Evolutionary conservation across 2,797 vertebrate genomes (phyloP).

Genomic region (Karalla daura): DNA sequence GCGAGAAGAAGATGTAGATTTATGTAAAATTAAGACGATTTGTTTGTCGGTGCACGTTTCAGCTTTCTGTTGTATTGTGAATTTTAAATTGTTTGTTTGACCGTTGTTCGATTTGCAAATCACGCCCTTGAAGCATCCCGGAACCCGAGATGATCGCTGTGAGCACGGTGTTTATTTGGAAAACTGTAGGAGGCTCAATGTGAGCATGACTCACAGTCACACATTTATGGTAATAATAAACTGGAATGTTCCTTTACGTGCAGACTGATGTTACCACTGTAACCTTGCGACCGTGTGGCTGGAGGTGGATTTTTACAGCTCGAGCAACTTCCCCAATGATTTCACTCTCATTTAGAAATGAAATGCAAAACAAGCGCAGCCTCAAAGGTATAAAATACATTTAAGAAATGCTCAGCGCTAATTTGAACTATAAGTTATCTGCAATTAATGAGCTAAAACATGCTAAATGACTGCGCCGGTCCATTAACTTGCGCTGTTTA

Average conservation of each 20-base stretch:
- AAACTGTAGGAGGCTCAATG: not conserved
- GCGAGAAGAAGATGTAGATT: too few species aligned
- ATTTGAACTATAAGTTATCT: not conserved
- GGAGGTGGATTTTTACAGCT: not conserved
- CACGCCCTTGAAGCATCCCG: not conserved
- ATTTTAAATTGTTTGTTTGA: not conserved
- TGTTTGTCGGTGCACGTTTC: not conserved
- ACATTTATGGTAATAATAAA: not conserved
- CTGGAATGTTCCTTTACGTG: not conserved
- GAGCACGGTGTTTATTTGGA: not conserved
- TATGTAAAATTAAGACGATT: not conserved
- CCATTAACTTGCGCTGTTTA: slow-evolving; percentile 14
- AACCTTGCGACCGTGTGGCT: not conserved
- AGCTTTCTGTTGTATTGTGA: not conserved
- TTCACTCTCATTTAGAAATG: not conserved
- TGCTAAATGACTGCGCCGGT: not conserved
- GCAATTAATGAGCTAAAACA: not conserved
- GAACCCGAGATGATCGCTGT: not conserved
- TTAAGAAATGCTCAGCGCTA: not conserved
- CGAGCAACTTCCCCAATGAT: not conserved
- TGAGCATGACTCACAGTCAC: not conserved
- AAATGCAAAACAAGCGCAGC: not conserved
- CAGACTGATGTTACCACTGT: not conserved
- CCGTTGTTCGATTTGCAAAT: not conserved
- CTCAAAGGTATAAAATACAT: not conserved